Percentiles rank a stretch among this genome's conserved stretches.
Conservation (phyloP, 1,140 invertebrate genomes). For the Sipha flava region DNA sequence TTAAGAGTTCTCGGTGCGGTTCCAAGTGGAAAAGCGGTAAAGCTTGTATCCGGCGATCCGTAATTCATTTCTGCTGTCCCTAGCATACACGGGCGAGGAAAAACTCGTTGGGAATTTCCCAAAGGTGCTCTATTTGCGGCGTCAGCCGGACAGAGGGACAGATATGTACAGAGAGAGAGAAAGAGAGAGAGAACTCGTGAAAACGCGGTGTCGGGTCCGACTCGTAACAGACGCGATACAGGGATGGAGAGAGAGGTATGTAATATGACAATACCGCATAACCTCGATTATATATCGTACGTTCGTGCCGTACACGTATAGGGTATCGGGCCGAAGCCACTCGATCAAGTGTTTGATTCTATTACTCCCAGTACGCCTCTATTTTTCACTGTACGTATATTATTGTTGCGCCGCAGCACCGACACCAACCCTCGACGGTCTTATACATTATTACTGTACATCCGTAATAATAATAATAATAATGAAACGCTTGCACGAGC, state of each 20-base stretch:
- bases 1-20: not conserved
- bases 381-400: not conserved
- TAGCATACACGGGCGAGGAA: not conserved
- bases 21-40: not conserved
- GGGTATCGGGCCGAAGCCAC: not conserved
- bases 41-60: not conserved
- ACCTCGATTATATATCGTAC: not conserved
- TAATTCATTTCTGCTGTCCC: constrained; percentile 14
- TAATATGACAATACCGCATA: constrained; percentile 17
- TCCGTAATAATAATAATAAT: too few species aligned
- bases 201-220: not conserved
- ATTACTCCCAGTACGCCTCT: constrained; percentile 9
- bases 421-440: not conserved
- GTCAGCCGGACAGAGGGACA: not conserved
- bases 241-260: not conserved
- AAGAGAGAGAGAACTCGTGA: not conserved
- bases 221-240: not conserved
- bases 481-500: too few species aligned
- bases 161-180: too few species aligned
- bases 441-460: too few species aligned
- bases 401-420: too few species aligned
- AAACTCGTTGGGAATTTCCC: constrained; percentile 6
- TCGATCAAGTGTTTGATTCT: constrained; percentile 27
- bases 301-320: too few species aligned
- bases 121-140: constrained; percentile 17